Conservation (phyloP, 2,113 vertebrate genomes). For the Anarrhichthys ocellatus region DNA sequence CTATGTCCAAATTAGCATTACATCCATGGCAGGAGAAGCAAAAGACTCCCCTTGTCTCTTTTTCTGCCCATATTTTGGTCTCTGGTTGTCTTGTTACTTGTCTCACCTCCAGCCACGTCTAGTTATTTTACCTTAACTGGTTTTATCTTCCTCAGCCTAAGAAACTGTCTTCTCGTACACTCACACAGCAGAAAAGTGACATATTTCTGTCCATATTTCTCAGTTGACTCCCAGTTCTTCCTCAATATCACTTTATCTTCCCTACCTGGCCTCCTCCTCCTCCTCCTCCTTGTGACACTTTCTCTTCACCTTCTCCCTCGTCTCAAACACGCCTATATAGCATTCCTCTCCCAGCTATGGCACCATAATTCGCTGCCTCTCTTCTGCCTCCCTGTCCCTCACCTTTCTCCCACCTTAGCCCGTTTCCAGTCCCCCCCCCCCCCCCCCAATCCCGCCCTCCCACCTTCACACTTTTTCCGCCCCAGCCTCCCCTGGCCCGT, state of each 20-base stretch:
- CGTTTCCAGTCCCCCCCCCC: not conserved
- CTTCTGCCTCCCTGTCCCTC: constrained; percentile 8
- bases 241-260: not conserved
- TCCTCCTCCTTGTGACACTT: not conserved
- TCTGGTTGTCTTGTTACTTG: constrained; percentile 12
- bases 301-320: not conserved
- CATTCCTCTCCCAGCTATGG: constrained; percentile 4
- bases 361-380: constrained; percentile 14
- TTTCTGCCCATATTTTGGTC: not conserved
- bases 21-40: constrained; percentile 61
- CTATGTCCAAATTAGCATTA: constrained; percentile 48
- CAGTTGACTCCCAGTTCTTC: not conserved
- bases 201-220: not conserved
- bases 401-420: constrained; percentile 24
- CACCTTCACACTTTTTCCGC: not conserved
- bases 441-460: constrained; percentile 13
- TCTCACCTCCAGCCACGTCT: not conserved
- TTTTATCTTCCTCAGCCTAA: not conserved
- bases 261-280: constrained; percentile 35
- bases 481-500: not conserved
- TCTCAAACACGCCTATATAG: not conserved
- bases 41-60: not conserved
- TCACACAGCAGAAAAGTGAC: not conserved
- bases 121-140: not conserved
- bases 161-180: not conserved